Evolutionary conservation across 2,797 vertebrate species (phyloP), one percentile per base, ranked within the genome.

Genomic region (Pseudocheirus occidentalis): DNA sequence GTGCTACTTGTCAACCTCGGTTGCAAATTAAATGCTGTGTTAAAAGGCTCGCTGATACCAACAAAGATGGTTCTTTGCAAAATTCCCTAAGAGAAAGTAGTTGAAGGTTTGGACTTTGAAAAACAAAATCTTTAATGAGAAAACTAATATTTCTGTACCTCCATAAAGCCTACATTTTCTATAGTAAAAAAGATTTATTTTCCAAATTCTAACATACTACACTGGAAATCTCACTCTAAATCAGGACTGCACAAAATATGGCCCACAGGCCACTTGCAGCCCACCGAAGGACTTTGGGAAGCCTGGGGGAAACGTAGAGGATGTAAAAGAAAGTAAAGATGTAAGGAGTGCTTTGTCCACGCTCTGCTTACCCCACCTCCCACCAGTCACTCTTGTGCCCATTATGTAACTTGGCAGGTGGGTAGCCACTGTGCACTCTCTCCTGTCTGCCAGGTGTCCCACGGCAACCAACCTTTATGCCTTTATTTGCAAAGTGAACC

Each of bases 141-240:
- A 57, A 94, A 93, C 50, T 90, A 94, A 93, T 5, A 95, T 56
- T 10, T 52, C n/a, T 92, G 93, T 95, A 9, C 96, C 92, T 94
- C 92, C 90, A 7, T 46, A 50, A 59, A 55, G 28, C 12, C 89
- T 90, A 6, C 53, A 13, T 52, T 34, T 40, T 92, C 91, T 53
- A 46, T 90, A 95, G 12, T 46, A 81, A 93, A 95, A 57, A 27
- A 92, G 7, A 93, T 90, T 27, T 73, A 89, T 90, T 95, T 92
- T 92, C 90, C 81, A 10, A 13, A 95, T 90, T 94, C 59, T 91
- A 91, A 96, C 40, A 81, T 10, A 95, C 0, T 59, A 10, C 94
- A 24, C 93, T 90, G 31, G 55, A 93, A 94, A 92, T 94, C 10
- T 1, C 73, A 89, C 1, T 59, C 58, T 93, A 29, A 40, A 87